Evolutionary conservation across 2,888 invertebrate species (phyloP).

Genomic region (Tenthredo amoena): DNA sequence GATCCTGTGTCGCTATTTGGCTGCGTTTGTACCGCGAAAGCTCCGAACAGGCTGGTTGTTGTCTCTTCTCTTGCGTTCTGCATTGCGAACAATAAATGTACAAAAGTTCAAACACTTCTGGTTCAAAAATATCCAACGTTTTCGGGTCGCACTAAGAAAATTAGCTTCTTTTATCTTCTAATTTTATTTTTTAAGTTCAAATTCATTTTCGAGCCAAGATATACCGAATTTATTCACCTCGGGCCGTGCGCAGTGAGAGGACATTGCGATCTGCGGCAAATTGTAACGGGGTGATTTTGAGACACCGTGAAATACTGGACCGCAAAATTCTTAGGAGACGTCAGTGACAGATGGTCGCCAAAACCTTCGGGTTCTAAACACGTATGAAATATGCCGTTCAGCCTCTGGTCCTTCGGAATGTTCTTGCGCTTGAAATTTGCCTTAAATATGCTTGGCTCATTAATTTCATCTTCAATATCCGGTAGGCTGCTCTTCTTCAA

Average conservation of each 20-base stretch:
- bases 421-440: background rate
- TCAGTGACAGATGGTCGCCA: background rate
- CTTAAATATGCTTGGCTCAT: background rate
- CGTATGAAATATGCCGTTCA: constrained; percentile 5
- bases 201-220: background rate
- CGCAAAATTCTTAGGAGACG: constrained; percentile 22
- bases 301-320: constrained; percentile 40
- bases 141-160: background rate
- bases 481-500: background rate
- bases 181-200: no score
- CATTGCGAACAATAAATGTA: background rate
- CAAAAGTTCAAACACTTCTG: background rate
- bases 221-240: background rate
- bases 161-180: no score
- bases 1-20: background rate
- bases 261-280: constrained; percentile 21
- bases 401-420: background rate
- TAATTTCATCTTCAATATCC: background rate
- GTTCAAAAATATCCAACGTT: background rate
- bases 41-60: background rate
- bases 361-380: background rate
- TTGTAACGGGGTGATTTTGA: constrained; percentile 2
- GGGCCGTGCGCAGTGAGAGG: background rate
- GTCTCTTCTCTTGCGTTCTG: background rate
- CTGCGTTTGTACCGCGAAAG: background rate